Conservation (phyloP, 2,888 invertebrate species). For the Nephrotoma guestfalica region DNA sequence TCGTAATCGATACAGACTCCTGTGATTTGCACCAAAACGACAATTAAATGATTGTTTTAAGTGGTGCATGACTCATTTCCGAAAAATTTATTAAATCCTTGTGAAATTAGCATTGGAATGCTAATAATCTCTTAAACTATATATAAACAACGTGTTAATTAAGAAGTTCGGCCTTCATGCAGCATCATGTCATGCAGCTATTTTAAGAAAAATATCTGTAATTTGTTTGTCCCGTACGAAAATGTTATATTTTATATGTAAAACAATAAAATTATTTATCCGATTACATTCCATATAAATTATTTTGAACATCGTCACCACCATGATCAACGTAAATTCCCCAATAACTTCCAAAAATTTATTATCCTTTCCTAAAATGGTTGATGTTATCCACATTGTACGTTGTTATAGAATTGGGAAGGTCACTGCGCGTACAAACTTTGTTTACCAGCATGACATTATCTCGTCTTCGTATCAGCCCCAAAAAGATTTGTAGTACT, state of each 20-base stretch:
- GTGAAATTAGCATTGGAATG: neutral
- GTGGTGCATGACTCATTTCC: neutral
- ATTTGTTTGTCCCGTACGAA: neutral
- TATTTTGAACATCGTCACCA: neutral
- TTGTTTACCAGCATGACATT: neutral
- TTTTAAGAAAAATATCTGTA: neutral
- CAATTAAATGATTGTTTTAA: neutral
- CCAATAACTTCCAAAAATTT: neutral
- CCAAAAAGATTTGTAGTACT: neutral
- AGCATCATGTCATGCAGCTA: neutral
- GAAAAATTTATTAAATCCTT: neutral
- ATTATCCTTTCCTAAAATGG: neutral
- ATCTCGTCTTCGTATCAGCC: neutral
- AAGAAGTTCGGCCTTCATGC: neutral
- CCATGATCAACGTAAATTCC: neutral
- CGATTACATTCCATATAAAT: neutral
- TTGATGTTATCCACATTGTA: neutral
- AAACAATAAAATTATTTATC: neutral
- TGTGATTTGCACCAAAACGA: neutral
- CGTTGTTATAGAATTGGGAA: neutral
- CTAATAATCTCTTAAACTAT: neutral
- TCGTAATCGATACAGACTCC: no score
- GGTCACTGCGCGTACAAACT: neutral
- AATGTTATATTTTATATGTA: neutral
- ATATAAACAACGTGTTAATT: neutral